Base-by-base conservation (phyloP, 2,113 vertebrate species). In the Stomatorhinus ivindoensis region DNA sequence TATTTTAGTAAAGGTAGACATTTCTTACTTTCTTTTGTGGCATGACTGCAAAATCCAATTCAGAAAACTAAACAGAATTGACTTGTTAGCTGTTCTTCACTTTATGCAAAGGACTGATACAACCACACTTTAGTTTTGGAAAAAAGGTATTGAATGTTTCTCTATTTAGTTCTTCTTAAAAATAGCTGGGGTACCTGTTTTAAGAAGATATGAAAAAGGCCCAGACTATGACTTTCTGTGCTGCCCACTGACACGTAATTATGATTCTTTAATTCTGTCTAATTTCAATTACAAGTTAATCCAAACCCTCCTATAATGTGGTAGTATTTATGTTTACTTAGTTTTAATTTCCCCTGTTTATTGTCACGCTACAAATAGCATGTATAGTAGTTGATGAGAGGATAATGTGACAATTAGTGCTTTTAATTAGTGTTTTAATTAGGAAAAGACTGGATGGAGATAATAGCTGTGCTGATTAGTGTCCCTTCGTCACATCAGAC, bases 261-360 rank as follows among this genome's bases (percentile, higher is more conserved):
- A 9, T 73, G 69, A 39, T 39, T 76, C 5, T 39, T 39, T 17
- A 76, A 76, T 76, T 35, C 35, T 35, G 4, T 39, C 69, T 15
- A 24, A 86, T 86, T 86, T 86, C 85, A n/a, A n/a, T 10, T 51
- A 35, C n/a, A 53, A 55, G 31, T 31, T 39, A 87, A 19, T 87
- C 50, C 85, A 55, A 87, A 53, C 17, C 24, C 17, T 55, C 39
- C n/a, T 86, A 27, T 51, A 86, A 86, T 86, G 84, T 86, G 27
- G 24, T 55, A 31, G 85, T 53, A 51, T 35, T 53, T 55, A 47
- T 87, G 48, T 53, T 87, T 27, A 51, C 85, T 86, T 86, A 48
- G 11, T 55, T 53, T 87, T 87, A 87, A 87, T 87, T 87, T 55
- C 85, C 48, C 85, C 27, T 27, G 50, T 55, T 87, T 55, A 87